Evolutionary conservation across 2,797 vertebrate genomes (phyloP), one percentile per base, ranked within the genome.

Genomic region (Sciurus vulgaris): DNA sequence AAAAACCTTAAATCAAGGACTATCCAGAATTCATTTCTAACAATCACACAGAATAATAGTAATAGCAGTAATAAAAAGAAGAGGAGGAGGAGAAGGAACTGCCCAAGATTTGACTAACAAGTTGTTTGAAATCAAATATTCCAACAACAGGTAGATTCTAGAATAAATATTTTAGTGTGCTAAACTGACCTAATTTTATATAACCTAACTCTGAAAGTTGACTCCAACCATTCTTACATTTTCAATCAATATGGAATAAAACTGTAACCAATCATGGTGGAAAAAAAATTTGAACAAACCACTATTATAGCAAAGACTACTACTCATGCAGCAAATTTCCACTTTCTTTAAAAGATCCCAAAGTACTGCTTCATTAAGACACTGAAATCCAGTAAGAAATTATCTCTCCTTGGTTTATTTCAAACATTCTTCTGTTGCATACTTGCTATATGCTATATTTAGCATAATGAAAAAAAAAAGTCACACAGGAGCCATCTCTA

Each of bases 181-280:
- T 30, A 96, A 95, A 94, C 33, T 90, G 26, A 56, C 44, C 20
- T 93, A 85, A 81, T 84, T 95, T 90, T 74, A 81, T 14, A 93
- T 90, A 85, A 77, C 35, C 63, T 85, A 96, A 85, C 12, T 79
- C 56, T 59, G 54, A 24, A 95, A 69, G 5, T 70, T 89, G 91
- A 79, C 65, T 85, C 41, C 63, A 92, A 78, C 5, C 86, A 95
- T 65, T 49, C 83, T 85, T 33, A 61, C 15, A 41, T 73, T 94
- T 84, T 91, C 72, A 95, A 88, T 20, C 59, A 93, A 90, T 70
- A 79, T 54, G 86, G 51, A 93, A 70, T 61, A 93, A 82, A 94
- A 88, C 82, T 44, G 56, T 41, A 84, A 15, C 81, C 82, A 12
- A 72, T 85, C 59, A 74, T 86, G 72, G 30, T 73, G 90, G 73